Evolutionary conservation across 2,113 vertebrate genomes (phyloP), one percentile per base, ranked within the genome.

Genomic region (Pseudonaja textilis): DNA sequence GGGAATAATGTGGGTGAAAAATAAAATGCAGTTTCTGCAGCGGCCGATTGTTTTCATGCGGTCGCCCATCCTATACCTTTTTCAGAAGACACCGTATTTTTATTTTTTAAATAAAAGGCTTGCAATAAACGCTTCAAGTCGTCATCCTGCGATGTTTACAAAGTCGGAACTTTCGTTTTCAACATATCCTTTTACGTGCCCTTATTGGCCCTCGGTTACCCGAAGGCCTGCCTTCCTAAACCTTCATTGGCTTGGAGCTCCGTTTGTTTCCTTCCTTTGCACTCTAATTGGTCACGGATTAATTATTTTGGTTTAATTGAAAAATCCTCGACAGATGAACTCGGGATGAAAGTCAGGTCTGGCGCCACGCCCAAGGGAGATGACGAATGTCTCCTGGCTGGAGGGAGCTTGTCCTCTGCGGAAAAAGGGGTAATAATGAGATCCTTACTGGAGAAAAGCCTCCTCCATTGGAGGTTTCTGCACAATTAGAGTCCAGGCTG

Each of bases 241-340:
- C 23, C 3, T 42, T 81, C 59, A 89, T 81, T 92, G 91, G 91
- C 8, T 50, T 2, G 10, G 16, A 29, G 50, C 34, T 55, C 23
- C 42, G 86, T 74, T 81, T 81, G 47, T 42, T 74, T 20, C 10
- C 50, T 88, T 69, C 18, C 22, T 50, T 52, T 54, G 39, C 87
- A 25, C n/a, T 29, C 20, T 52, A 29, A 74, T 92, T 55, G 91
- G 86, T 54, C 34, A n/a, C 55, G 9, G 34, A 1, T 29, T 89
- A 88, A 92, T 92, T 39, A 74, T 39, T 29, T 74, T 23, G 34
- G 10, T 92, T 88, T 81, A 81, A 89, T 89, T 89, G 91, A 74
- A 64, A 89, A 89, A 55, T 81, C 61, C 25, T 59, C 57, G 74
- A 81, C 74, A 81, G 74, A 81, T 22, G 74, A 81, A 81, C 74